A percentile compares a stretch with the other conserved stretches of the same genome.
phyloP scores from a whole-genome alignment of 2,113 vertebrate species.

The Seriola rivoliana region DNA sequence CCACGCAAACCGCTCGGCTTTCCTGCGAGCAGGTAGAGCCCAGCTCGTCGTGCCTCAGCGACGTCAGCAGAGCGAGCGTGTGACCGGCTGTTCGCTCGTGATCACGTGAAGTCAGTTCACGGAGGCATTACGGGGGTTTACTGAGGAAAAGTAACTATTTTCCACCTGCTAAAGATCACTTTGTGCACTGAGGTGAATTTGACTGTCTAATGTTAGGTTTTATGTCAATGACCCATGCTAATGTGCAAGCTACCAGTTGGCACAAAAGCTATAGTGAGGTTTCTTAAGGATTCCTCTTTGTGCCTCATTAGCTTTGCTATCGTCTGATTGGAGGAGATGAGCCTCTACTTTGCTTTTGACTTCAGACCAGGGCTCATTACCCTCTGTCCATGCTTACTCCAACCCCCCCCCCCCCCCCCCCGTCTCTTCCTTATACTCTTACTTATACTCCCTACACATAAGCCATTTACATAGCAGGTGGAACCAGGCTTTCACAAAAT shows the following conservation, averaged over 20 bases:
- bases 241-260: slow-evolving; percentile 54
- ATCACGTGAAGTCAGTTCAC: slow-evolving; percentile 53
- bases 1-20: slow-evolving; percentile 12
- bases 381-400: slow-evolving; percentile 33
- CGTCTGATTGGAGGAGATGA: slow-evolving; percentile 77
- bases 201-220: slow-evolving; percentile 64
- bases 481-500: slow-evolving; percentile 27
- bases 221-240: slow-evolving; percentile 66
- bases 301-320: slow-evolving; percentile 74
- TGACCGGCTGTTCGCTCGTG: slow-evolving; percentile 42
- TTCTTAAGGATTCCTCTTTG: slow-evolving; percentile 64
- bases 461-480: background rate
- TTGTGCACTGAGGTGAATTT: slow-evolving; percentile 64
- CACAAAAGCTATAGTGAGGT: slow-evolving; percentile 39
- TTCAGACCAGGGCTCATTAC: slow-evolving; percentile 70
- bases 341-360: slow-evolving; percentile 67
- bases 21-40: slow-evolving; percentile 35
- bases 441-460: background rate
- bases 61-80: slow-evolving; percentile 18
- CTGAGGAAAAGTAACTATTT: slow-evolving; percentile 53
- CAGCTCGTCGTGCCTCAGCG: slow-evolving; percentile 40
- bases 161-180: slow-evolving; percentile 53
- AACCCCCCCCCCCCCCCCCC: background rate
- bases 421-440: background rate
- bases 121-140: slow-evolving; percentile 60